Base-by-base conservation (phyloP, 1,140 invertebrate species). In the Batillaria attramentaria region DNA sequence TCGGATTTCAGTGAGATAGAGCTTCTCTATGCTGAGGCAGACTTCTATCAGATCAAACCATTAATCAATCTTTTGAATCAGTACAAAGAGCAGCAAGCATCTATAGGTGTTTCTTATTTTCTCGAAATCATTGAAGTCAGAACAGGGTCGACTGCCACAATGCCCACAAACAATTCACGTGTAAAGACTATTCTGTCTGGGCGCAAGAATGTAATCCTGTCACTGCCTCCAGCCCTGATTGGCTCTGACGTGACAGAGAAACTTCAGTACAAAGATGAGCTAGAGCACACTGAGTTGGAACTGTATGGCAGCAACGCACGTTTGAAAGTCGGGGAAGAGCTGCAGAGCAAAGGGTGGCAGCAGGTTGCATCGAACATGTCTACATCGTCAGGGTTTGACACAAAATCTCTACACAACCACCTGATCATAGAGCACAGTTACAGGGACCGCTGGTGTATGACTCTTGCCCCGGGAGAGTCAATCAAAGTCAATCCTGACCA, bases 1-100 rank as follows among this genome's bases (percentile, higher is more conserved):
- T 93, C 95, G 2, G 94, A 97, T 89, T 99, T 98, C 90, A 92
- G 93, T 35, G 95, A 98, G 87, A 90, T 97, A 65, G 97, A 98
- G 87, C 92, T 98, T 37, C 92, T 99, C 24, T 89, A 97, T 10
- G 96, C 97, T 86, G 97, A 99, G 91, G 97, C 97, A 0, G 93
- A 94, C 84, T 98, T 95, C 91, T 99, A 98, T 88, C 97, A 98
- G 86, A 95, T 99, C 78, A 93, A 94, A 78, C 95, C 91, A 6
- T 80, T 92, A 46, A 86, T 91, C 41, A 86, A 89, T 81, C 94
- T 95, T 84, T 87, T 96, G 79, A 95, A 96, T 85, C 93, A 93
- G 54, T 57, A 75, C 54, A 60, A 75, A 31, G 39, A 39, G 39
- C 54, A 75, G 35, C 54, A 65, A 13, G 39, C 35, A 39, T 41